Base-by-base conservation (phyloP, 1,140 invertebrate species). In the Tyrophagus putrescentiae region DNA sequence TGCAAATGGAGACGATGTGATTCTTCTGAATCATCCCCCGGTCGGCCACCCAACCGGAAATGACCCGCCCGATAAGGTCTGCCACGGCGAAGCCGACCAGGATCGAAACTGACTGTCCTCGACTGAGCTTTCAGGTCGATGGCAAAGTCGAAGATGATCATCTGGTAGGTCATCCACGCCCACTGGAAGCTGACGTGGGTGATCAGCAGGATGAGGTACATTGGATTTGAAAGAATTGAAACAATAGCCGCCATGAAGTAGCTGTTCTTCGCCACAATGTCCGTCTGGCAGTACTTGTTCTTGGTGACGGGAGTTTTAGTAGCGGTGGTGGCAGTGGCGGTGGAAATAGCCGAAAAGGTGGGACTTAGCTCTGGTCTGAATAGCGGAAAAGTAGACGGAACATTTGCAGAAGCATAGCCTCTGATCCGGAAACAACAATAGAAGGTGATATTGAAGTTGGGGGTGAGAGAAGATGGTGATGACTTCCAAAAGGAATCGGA, bases 91-190 rank as follows among this genome's bases (percentile, higher is more conserved):
- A 65, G 3, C 57, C 41, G 5, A 60, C 64, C 27, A 66, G 31
- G 1, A 66, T 44, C 4, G 60, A 57, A 1, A 63, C 60, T 5
- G 64, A 60, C 23, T 63, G 41, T 9, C 28, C 39, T 9, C 45
- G 53, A 1, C 61, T 52, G 6, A 63, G 45, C 18, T 36, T 60
- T 9, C 62, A n/a, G 44, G 57, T 66, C 65, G 32, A 54, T 52
- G 33, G 64, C 65, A 57, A 66, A 66, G 42, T 66, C 65, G 5
- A 66, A 62, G 1, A 66, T 61, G 11, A 66, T 60, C 4, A 66
- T 62, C 0, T 52, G 23, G 36, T 59, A 66, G 9, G 64, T 60
- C 54, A 61, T 63, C 31, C 60, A 65, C 44, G 6, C 5, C 44
- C 44, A 48, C 18, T 48, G 44, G 31, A 48, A 48, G 6, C 6